Base-by-base conservation (phyloP, 2,888 invertebrate genomes). In the Morpho achilles region DNA sequence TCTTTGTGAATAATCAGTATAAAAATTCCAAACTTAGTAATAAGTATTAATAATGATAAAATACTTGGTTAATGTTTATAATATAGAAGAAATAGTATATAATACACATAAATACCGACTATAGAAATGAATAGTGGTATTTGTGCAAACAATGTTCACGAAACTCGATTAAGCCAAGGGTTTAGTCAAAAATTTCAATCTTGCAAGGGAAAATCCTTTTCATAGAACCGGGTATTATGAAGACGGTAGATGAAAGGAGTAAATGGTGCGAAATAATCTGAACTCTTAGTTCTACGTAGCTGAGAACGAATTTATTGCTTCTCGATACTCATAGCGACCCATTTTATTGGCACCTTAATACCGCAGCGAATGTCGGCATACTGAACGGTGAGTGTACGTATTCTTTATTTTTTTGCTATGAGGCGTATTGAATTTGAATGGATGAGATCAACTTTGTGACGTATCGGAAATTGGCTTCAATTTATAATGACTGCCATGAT, bases 211-310 rank as follows among this genome's bases (percentile, higher is more conserved):
- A 84, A 84, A 80, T 80, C 79, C 81, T 76, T 80, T 85, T 81
- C 78, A 81, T 76, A 74, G 75, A 75, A 74, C 74, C 79, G 76
- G 75, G 83, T 76, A 81, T 88, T 86, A 87, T 84, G 78, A 82
- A 84, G 82, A 83, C 78, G 81, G 78, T 78, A 76, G 75, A 75
- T 87, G 87, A 88, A 88, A 87, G 83, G 86, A 82, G 84, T 86
- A 87, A 88, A 88, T 88, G 87, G 86, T 77, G 84, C 73, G 87
- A 87, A 86, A 87, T 89, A 89, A 89, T 89, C 88, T 82, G 79
- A 75, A 80, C 86, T 87, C 87, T 87, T 86, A 87, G 87, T 85
- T 87, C 84, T 84, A 76, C 83, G 82, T 77, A 78, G 82, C 80
- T 84, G 81, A 79, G 83, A 86, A 82, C 80, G 84, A 88, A 88